A percentile compares a stretch with the other conserved stretches of the same genome.
Conservation (phyloP, 2,113 vertebrate species). For the Azemiops feae region DNA sequence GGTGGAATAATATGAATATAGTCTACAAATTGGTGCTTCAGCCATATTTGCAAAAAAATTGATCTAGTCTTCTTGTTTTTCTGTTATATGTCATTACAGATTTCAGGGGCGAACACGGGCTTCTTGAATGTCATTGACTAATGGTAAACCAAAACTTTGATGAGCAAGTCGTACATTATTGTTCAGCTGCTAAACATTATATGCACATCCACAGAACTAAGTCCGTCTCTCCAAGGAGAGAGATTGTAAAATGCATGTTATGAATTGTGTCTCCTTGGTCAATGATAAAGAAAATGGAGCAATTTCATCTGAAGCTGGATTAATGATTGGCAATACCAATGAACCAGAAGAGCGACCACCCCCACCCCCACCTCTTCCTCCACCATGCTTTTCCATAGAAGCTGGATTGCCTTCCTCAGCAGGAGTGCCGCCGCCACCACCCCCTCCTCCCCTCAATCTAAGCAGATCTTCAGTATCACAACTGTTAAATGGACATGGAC, state of each 20-base stretch:
- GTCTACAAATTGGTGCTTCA: neutral
- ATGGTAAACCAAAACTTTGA: conserved; percentile 29
- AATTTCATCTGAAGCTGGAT: conserved; percentile 68
- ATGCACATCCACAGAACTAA: conserved; percentile 52
- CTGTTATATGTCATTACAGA: conserved; percentile 50
- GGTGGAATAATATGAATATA: neutral
- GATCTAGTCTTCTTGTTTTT: conserved; percentile 22
- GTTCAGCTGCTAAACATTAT: conserved; percentile 34
- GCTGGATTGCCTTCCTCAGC: conserved; percentile 21
- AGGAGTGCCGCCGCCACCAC: conserved; percentile 50
- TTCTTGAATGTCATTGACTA: neutral
- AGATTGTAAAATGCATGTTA: conserved; percentile 84
- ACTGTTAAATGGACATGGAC: conserved; percentile 65
- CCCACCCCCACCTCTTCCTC: conserved; percentile 37
- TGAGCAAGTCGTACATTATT: neutral
- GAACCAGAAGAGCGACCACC: conserved; percentile 37
- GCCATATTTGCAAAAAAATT: accelerated
- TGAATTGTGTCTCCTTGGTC: conserved; percentile 84
- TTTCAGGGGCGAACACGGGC: conserved; percentile 47
- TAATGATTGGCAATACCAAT: conserved; percentile 67
- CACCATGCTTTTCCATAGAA: conserved; percentile 40
- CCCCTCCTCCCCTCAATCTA: conserved; percentile 66
- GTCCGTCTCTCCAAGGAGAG: conserved; percentile 57
- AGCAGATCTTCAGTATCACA: conserved; percentile 61
- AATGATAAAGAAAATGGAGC: conserved; percentile 84